Evolutionary conservation across 2,113 vertebrate genomes (phyloP).

Genomic region (Prolemur simus): DNA sequence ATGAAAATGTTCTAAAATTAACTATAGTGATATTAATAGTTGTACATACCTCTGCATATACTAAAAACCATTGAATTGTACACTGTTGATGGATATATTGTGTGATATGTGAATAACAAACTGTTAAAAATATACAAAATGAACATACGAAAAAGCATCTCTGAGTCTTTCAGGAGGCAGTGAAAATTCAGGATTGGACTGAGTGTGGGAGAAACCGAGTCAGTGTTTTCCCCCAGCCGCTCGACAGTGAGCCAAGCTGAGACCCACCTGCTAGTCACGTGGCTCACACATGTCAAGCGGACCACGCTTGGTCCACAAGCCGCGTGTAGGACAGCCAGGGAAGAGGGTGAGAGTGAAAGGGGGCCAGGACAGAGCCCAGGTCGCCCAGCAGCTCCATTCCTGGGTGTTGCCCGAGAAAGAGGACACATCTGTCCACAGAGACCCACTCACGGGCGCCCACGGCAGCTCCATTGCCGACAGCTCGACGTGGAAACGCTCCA

Average conservation of each 20-base stretch:
- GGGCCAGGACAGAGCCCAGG: accelerated
- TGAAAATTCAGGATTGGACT: background rate
- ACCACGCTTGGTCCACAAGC: background rate
- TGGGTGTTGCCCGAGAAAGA: too few species aligned
- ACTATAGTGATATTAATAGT: too few species aligned
- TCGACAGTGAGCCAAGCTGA: background rate
- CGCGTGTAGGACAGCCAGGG: background rate
- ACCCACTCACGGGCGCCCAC: background rate
- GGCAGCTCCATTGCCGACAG: accelerated
- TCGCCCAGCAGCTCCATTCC: too few species aligned
- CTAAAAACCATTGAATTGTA: background rate
- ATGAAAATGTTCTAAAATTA: background rate
- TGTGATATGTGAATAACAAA: background rate
- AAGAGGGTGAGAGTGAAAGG: background rate
- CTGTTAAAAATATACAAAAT: background rate
- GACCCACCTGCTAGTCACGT: background rate
- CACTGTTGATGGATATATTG: background rate
- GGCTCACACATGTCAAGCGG: background rate
- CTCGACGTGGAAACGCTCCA: accelerated
- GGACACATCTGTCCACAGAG: background rate
- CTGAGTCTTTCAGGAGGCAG: background rate
- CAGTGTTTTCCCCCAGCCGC: background rate
- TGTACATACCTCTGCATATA: too few species aligned
- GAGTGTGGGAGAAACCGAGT: background rate
- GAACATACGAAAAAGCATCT: background rate